phyloP scores from a whole-genome alignment of 2,888 invertebrate species.

The Ctena decussata region DNA sequence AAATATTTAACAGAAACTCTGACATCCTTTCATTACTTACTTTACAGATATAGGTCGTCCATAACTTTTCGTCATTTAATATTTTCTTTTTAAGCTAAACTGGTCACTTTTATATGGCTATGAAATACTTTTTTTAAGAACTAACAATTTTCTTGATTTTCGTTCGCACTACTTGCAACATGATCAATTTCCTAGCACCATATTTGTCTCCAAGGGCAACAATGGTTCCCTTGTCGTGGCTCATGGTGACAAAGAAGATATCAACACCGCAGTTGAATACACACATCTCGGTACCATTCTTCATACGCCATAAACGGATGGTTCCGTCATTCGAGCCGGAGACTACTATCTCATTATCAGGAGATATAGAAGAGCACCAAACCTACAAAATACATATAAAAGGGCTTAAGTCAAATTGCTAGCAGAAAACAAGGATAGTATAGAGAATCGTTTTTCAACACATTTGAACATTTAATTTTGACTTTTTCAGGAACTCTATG shows the following conservation, averaged over 20 bases:
- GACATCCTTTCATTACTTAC: too few species aligned
- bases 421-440: too few species aligned
- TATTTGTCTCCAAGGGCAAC: slow-evolving; percentile 86
- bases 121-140: slow-evolving; percentile 61
- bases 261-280: slow-evolving; percentile 86
- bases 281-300: slow-evolving; percentile 84
- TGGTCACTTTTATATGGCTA: too few species aligned
- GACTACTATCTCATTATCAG: slow-evolving; percentile 86
- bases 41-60: too few species aligned
- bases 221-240: slow-evolving; percentile 86
- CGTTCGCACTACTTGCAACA: slow-evolving; percentile 85
- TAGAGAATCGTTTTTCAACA: too few species aligned
- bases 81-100: too few species aligned
- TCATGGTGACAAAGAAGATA: slow-evolving; percentile 83
- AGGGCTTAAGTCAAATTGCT: too few species aligned
- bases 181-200: slow-evolving; percentile 86
- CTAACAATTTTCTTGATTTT: slow-evolving; percentile 80
- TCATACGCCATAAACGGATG: slow-evolving; percentile 86
- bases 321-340: slow-evolving; percentile 86
- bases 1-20: too few species aligned
- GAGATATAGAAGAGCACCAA: slow-evolving; percentile 85
- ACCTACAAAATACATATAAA: slow-evolving; percentile 85
- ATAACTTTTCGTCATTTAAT: too few species aligned
- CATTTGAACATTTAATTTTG: too few species aligned
- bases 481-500: too few species aligned